Percentiles rank a stretch among this genome's conserved stretches.
Evolutionary conservation across 1,140 invertebrate genomes (phyloP).

Genomic region (Ceratosolen fusciceps): DNA sequence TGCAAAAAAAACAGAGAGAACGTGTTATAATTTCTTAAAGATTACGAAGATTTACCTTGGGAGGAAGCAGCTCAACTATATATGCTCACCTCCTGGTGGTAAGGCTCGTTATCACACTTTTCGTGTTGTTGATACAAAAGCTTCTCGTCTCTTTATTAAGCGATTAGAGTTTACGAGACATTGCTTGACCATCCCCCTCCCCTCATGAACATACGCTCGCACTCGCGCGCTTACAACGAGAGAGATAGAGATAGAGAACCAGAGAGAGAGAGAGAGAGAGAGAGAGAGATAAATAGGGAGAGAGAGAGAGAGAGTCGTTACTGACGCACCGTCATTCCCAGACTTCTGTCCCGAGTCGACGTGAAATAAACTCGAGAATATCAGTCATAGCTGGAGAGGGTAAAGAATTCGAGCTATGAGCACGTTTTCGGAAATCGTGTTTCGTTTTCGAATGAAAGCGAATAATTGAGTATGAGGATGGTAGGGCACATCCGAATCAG

Average conservation of each 20-base stretch:
- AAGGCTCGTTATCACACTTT: conserved; percentile 18
- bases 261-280: no score
- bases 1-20: no score
- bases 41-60: neutral
- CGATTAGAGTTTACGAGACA: conserved; percentile 48
- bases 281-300: no score
- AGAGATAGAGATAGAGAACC: no score
- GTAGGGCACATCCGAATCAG: neutral
- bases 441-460: conserved; percentile 55
- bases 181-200: conserved; percentile 59
- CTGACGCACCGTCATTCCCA: no score
- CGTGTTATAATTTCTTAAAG: neutral
- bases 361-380: conserved; percentile 53
- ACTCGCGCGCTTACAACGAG: neutral
- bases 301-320: no score
- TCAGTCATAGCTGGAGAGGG: conserved; percentile 50
- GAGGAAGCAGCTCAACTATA: neutral
- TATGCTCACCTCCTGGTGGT: neutral
- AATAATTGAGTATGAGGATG: conserved; percentile 35
- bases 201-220: neutral
- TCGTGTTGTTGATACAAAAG: conserved; percentile 33
- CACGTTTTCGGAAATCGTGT: conserved; percentile 57
- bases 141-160: conserved; percentile 34
- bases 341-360: conserved; percentile 16
- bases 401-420: conserved; percentile 61